These are phyloP conservation scores for Garra rufa DNA, from an alignment of 2,113 vertebrate species.

Conservation along the genomic window DNA sequence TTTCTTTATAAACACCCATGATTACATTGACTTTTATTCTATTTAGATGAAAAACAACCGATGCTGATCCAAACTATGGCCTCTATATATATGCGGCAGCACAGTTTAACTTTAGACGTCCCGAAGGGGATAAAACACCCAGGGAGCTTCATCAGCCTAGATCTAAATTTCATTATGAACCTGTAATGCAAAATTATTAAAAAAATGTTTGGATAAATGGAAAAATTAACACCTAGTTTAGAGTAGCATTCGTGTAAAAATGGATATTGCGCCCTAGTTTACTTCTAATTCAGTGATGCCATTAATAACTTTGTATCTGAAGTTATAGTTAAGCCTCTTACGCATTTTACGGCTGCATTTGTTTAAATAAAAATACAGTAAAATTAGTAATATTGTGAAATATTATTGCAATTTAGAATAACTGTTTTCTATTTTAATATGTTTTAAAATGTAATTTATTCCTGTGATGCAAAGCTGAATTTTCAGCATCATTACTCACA, in stretches of 20 bases:
- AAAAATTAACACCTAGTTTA: conserved; percentile 7
- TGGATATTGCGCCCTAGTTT: not conserved
- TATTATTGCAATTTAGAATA: not conserved
- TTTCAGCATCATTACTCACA: not conserved
- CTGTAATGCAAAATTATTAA: not conserved
- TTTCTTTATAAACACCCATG: not conserved
- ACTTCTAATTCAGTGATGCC: not conserved
- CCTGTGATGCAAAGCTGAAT: not conserved
- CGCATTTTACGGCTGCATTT: not conserved
- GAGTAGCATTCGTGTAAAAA: not conserved
- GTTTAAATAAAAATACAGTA: not conserved
- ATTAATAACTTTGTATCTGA: not conserved
- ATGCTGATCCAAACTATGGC: not conserved
- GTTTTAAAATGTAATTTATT: not conserved
- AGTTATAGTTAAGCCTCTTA: not conserved
- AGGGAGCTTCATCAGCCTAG: conserved; percentile 6
- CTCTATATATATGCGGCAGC: not conserved
- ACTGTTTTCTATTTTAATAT: not conserved
- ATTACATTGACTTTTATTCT: not conserved
- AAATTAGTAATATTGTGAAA: not conserved
- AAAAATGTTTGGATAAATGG: not conserved
- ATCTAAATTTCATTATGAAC: conserved; percentile 38
- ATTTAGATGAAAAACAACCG: not conserved
- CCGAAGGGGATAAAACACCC: conserved; percentile 14
- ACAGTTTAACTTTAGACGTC: conserved; percentile 15